Evolutionary conservation across 2,797 vertebrate species (phyloP).

Genomic region (Tolypeutes matacus): DNA sequence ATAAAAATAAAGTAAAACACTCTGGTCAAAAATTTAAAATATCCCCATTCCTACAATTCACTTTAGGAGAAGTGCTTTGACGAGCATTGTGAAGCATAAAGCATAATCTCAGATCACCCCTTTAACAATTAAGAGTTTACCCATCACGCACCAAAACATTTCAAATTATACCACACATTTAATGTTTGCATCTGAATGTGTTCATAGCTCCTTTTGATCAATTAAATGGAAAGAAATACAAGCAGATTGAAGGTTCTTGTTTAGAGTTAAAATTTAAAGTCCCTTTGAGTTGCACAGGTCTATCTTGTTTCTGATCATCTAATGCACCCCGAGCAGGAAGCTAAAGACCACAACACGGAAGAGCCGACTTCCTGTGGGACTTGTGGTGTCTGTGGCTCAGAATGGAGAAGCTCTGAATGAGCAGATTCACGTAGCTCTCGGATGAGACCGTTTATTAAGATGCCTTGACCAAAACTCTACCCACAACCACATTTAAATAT

Average conservation of each 20-base stretch:
- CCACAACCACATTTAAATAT: background rate
- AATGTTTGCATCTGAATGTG: background rate
- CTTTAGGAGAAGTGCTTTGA: background rate
- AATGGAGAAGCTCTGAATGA: conserved; percentile 21
- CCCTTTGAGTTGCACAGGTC: conserved; percentile 74
- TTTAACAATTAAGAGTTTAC: conserved; percentile 42
- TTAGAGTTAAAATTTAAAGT: conserved; percentile 57
- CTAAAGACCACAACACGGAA: conserved; percentile 86
- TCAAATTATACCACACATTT: background rate
- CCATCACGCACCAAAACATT: background rate
- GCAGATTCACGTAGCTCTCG: conserved; percentile 40
- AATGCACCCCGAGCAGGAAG: conserved; percentile 84
- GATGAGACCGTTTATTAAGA: conserved; percentile 36
- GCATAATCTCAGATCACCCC: background rate
- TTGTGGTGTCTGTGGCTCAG: conserved; percentile 83
- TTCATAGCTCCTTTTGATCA: background rate
- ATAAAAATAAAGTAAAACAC: conserved; percentile 61
- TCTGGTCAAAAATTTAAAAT: conserved; percentile 40
- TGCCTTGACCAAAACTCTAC: background rate
- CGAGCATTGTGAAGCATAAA: background rate
- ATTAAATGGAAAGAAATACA: conserved; percentile 3
- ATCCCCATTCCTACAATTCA: conserved; percentile 13
- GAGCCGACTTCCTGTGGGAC: conserved; percentile 89
- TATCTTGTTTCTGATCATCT: conserved; percentile 82
- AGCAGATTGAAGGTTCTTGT: conserved; percentile 22